Evolutionary conservation across 2,113 vertebrate genomes (phyloP).

Genomic region (Sporophila hypoxantha): DNA sequence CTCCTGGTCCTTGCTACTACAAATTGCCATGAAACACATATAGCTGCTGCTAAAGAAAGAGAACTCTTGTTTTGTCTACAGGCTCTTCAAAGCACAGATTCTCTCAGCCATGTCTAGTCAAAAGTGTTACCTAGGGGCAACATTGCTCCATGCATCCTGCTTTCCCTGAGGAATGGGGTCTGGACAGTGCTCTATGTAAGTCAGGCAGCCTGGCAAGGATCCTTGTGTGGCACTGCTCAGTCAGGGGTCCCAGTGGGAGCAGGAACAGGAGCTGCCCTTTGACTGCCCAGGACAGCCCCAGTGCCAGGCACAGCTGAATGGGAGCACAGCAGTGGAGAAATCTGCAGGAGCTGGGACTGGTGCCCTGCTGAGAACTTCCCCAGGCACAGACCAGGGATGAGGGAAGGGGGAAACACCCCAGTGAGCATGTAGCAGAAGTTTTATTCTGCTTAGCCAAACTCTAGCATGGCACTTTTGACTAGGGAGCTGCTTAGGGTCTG

Average conservation of each 20-base stretch:
- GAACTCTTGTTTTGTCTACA: not conserved
- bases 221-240: rapidly evolving
- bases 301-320: not conserved
- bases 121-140: not conserved
- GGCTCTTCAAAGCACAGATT: not conserved
- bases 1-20: not conserved
- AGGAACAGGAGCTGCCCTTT: not conserved
- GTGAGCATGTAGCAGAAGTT: not conserved
- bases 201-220: not conserved
- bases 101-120: not conserved
- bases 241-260: not conserved
- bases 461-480: not conserved
- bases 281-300: rapidly evolving
- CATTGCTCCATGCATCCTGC: not conserved
- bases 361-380: not conserved
- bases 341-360: not conserved
- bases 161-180: not conserved
- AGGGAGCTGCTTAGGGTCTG: not conserved
- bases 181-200: not conserved
- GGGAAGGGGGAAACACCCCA: not conserved
- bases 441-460: not conserved
- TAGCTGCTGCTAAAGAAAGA: not conserved
- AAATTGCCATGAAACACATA: rapidly evolving
- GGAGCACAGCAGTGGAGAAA: not conserved
- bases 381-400: not conserved